phyloP scores from a whole-genome alignment of 1,140 invertebrate species.

The Sarcophaga bullata region DNA sequence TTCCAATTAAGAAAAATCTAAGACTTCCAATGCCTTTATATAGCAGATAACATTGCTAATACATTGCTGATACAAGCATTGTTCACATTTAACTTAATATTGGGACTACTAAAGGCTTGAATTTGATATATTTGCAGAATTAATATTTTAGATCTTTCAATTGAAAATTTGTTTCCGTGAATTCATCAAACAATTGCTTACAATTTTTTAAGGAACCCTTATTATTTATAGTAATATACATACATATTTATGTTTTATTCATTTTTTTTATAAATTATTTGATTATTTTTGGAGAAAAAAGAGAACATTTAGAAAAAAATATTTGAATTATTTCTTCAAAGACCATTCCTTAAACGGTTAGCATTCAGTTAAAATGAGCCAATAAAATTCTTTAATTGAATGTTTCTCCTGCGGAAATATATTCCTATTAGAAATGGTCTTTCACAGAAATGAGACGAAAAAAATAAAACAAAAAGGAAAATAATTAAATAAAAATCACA shows the following conservation, averaged over 20 bases:
- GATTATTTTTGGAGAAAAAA: too few species aligned
- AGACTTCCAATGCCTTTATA: too few species aligned
- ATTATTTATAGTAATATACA: not conserved
- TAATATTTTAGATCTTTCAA: too few species aligned
- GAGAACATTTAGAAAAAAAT: not conserved
- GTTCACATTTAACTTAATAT: too few species aligned
- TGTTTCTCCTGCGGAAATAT: not conserved
- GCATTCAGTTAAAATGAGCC: conserved; percentile 36
- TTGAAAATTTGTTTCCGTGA: too few species aligned
- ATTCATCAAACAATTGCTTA: too few species aligned
- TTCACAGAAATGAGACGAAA: not conserved
- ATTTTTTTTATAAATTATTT: not conserved
- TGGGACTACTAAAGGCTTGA: too few species aligned
- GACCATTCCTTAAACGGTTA: not conserved
- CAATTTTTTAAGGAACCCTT: not conserved
- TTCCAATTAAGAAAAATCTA: too few species aligned
- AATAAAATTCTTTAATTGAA: conserved; percentile 27
- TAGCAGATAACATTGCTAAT: too few species aligned
- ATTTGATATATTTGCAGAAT: too few species aligned
- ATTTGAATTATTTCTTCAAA: conserved; percentile 24
- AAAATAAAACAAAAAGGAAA: too few species aligned
- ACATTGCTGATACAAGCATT: too few species aligned
- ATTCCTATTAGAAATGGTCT: not conserved
- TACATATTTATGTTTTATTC: not conserved
- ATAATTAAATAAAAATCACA: not conserved